Evolutionary conservation across 2,113 vertebrate species (phyloP).

Genomic region (Chloroceryle aenea): DNA sequence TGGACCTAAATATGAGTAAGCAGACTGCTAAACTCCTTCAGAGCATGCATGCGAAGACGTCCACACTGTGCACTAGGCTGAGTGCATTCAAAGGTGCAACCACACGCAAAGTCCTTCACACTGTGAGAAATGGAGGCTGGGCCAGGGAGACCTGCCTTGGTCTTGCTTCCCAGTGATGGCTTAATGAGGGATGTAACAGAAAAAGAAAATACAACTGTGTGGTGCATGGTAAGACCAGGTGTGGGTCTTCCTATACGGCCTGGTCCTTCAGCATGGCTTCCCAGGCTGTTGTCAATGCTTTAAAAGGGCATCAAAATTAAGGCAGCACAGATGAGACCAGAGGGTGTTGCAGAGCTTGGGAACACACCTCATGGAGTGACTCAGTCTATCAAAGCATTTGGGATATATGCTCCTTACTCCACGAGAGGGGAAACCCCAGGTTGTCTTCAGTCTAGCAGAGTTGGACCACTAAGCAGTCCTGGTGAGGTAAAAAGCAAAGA

Average conservation of each 20-base stretch:
- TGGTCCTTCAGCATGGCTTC: background rate
- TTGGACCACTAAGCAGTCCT: background rate
- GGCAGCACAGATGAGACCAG: background rate
- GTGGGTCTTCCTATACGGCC: accelerated
- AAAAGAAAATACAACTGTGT: background rate
- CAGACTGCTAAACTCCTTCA: background rate
- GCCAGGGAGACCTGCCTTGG: background rate
- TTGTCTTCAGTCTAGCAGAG: background rate
- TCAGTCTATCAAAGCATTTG: background rate
- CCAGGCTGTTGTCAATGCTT: background rate
- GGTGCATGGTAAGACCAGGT: background rate
- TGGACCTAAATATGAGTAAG: background rate
- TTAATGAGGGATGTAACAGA: background rate
- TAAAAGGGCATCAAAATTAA: background rate
- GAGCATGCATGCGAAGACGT: background rate
- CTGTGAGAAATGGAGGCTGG: background rate
- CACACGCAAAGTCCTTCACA: background rate
- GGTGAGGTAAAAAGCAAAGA: background rate
- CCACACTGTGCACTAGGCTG: accelerated
- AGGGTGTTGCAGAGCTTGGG: background rate
- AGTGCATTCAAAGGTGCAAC: background rate
- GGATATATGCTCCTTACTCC: background rate
- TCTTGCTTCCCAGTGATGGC: background rate
- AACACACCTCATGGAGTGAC: background rate
- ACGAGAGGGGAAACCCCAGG: background rate